A percentile compares a stretch with the other conserved stretches of the same genome.
Conservation (phyloP, 1,140 invertebrate species). For the Helicoverpa zea region DNA sequence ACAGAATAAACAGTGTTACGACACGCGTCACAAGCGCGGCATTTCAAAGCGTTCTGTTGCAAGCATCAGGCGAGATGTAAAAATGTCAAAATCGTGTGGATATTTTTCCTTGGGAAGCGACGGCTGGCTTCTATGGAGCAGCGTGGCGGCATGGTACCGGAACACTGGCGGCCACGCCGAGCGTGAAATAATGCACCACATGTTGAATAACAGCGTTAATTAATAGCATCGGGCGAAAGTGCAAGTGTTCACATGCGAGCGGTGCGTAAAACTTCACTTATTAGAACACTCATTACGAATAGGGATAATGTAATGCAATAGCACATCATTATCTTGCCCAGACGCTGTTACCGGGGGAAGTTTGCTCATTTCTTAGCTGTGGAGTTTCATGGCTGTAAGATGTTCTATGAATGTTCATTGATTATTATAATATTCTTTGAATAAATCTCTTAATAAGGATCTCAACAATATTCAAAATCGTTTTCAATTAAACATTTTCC, state of each 20-base stretch:
- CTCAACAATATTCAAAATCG: too few species aligned
- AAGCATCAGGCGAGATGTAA: constrained; percentile 68
- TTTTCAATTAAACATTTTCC: background rate
- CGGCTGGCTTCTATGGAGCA: constrained; percentile 43
- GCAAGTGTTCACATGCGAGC: constrained; percentile 79
- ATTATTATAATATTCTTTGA: too few species aligned
- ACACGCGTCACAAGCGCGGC: constrained; percentile 67
- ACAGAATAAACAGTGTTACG: constrained; percentile 66
- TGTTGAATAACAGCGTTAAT: constrained; percentile 77
- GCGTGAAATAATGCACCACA: constrained; percentile 77
- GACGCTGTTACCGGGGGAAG: background rate
- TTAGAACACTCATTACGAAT: constrained; percentile 73
- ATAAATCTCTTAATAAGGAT: too few species aligned
- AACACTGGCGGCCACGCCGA: constrained; percentile 66
- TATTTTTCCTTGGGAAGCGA: constrained; percentile 65
- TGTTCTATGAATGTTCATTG: too few species aligned
- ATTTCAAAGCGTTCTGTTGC: constrained; percentile 74
- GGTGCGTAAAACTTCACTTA: constrained; percentile 65
- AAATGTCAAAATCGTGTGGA: constrained; percentile 83
- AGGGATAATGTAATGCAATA: constrained; percentile 35
- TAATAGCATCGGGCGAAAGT: constrained; percentile 77
- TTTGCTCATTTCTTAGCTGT: background rate
- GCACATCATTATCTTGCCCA: constrained; percentile 17
- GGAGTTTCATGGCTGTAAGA: background rate
- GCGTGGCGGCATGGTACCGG: constrained; percentile 59